These are phyloP conservation scores for Pachyramphus minor DNA, from an alignment of 2,113 vertebrate genomes.

Conservation along the genomic window DNA sequence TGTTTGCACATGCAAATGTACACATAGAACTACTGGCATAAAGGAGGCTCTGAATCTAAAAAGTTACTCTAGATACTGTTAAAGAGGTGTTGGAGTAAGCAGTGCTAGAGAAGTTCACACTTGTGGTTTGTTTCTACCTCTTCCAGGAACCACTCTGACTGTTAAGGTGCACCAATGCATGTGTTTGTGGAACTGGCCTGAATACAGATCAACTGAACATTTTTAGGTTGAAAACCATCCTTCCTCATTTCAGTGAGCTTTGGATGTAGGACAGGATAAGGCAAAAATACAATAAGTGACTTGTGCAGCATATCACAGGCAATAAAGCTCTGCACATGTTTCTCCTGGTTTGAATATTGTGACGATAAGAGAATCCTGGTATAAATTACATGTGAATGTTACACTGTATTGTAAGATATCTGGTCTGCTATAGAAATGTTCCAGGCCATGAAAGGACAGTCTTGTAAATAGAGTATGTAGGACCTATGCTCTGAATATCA, in stretches of 20 bases:
- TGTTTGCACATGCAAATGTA: background rate
- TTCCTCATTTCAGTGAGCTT: background rate
- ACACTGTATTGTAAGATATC: background rate
- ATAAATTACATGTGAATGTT: background rate
- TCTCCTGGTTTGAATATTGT: background rate
- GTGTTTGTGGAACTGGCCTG: background rate
- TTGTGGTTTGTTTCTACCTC: background rate
- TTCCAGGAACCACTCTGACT: background rate
- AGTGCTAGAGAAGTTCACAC: background rate
- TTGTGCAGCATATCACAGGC: background rate
- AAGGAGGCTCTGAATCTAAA: background rate
- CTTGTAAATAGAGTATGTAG: background rate
- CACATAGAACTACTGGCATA: background rate
- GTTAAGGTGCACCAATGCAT: background rate
- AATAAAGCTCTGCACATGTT: background rate
- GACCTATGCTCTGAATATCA: background rate
- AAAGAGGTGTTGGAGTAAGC: background rate
- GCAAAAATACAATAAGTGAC: background rate
- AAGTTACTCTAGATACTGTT: background rate
- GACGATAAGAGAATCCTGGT: background rate
- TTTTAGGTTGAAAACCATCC: background rate
- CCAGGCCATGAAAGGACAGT: background rate
- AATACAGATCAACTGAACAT: background rate
- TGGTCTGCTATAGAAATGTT: background rate
- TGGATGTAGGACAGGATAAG: background rate